Conservation (phyloP, 1,140 invertebrate species). For the Drosophila punjabiensis region DNA sequence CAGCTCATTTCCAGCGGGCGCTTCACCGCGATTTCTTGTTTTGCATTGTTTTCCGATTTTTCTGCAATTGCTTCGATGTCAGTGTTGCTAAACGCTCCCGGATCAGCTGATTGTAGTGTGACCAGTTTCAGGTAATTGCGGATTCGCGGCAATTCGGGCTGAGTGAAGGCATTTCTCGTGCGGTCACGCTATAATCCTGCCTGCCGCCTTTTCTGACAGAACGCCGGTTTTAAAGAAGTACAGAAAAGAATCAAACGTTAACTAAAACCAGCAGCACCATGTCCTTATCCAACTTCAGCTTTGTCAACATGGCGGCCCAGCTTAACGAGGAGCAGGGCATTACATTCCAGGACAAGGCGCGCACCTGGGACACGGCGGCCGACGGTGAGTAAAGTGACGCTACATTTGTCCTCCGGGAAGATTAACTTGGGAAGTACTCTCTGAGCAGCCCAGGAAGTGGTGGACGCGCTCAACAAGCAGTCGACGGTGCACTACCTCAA, state of each 20-base stretch:
- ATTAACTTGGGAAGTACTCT: not conserved
- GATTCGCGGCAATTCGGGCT: not conserved
- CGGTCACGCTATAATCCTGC: conserved; percentile 1
- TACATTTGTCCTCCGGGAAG: not conserved
- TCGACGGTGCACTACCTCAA: conserved; percentile 87
- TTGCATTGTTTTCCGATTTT: conserved; percentile 44
- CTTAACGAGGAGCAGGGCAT: conserved; percentile 63
- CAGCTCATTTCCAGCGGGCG: conserved; percentile 43
- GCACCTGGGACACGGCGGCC: conserved; percentile 68
- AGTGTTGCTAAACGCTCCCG: conserved; percentile 12
- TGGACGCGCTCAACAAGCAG: conserved; percentile 61
- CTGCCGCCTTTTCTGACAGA: conserved; percentile 15
- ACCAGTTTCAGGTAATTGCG: not conserved
- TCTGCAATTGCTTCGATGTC: conserved; percentile 14
- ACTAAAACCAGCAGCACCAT: conserved; percentile 3
- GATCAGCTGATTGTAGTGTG: not conserved
- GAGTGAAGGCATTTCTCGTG: not conserved
- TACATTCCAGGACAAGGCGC: conserved; percentile 67
- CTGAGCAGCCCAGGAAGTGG: conserved; percentile 65
- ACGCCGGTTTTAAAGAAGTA: conserved; percentile 43
- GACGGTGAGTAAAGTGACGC: conserved; percentile 61
- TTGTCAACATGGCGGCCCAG: conserved; percentile 61
- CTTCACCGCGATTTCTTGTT: conserved; percentile 39
- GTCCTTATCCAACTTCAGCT: conserved; percentile 61
- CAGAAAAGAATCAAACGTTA: conserved; percentile 26